phyloP scores from a whole-genome alignment of 2,888 invertebrate genomes.

The Drosophila kuntzei region DNA sequence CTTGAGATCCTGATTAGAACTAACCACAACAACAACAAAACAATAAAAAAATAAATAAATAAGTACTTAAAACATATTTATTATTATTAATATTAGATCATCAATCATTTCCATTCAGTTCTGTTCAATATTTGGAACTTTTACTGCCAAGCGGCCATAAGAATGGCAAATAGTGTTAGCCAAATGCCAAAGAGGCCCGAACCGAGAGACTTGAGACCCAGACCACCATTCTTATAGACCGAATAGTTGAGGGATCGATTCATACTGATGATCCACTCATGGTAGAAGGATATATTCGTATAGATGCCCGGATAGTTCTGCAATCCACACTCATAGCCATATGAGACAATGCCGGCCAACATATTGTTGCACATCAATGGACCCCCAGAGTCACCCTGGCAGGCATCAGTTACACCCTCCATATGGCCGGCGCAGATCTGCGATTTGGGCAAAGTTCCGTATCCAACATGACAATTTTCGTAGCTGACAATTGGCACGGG shows the following conservation, averaged over 20 bases:
- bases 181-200: neutral
- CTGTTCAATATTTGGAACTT: neutral
- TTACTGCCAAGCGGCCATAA: slow-evolving; percentile 17
- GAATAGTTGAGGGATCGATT: slow-evolving; percentile 63
- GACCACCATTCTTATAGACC: slow-evolving; percentile 31
- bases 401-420: slow-evolving; percentile 75
- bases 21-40: neutral
- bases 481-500: slow-evolving; percentile 61
- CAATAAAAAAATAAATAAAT: neutral
- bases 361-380: slow-evolving; percentile 68
- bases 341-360: slow-evolving; percentile 79
- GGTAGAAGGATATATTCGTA: slow-evolving; percentile 73
- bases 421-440: slow-evolving; percentile 78
- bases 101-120: slow-evolving; percentile 27
- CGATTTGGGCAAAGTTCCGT: slow-evolving; percentile 49
- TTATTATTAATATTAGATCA: slow-evolving; percentile 16
- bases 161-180: slow-evolving; percentile 12
- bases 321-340: slow-evolving; percentile 71
- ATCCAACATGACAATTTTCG: slow-evolving; percentile 44
- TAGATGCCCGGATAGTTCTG: slow-evolving; percentile 76
- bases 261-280: slow-evolving; percentile 63
- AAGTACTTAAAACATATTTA: slow-evolving; percentile 13
- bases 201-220: neutral
- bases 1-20: slow-evolving; percentile 26
- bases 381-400: slow-evolving; percentile 83